Percentiles rank a stretch among this genome's conserved stretches.
These are phyloP conservation scores for Drosophila jambulina DNA, from an alignment of 1,140 invertebrate genomes.

Conservation along the genomic window DNA sequence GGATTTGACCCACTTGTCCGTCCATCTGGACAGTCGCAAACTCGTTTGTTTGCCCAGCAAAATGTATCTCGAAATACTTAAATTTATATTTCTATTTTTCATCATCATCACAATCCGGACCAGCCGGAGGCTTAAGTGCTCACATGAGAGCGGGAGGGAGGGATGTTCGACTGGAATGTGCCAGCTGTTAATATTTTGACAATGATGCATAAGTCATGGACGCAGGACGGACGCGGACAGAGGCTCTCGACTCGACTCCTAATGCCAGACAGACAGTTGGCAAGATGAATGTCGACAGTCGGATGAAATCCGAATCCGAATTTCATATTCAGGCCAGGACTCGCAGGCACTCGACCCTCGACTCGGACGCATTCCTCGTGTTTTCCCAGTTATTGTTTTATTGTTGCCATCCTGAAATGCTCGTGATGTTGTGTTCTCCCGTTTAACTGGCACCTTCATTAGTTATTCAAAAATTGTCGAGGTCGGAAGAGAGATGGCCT, in stretches of 20 bases:
- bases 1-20: slow-evolving; percentile 71
- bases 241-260: slow-evolving; percentile 39
- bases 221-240: slow-evolving; percentile 37
- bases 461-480: slow-evolving; percentile 81
- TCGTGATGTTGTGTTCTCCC: slow-evolving; percentile 38
- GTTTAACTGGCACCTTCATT: slow-evolving; percentile 78
- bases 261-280: slow-evolving; percentile 76
- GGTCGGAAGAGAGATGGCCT: slow-evolving; percentile 22
- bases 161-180: slow-evolving; percentile 51
- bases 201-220: slow-evolving; percentile 78
- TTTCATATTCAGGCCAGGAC: slow-evolving; percentile 78
- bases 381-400: slow-evolving; percentile 62
- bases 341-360: slow-evolving; percentile 37
- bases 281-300: slow-evolving; percentile 82
- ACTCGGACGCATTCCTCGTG: slow-evolving; percentile 37
- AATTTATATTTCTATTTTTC: slow-evolving; percentile 77
- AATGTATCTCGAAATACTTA: slow-evolving; percentile 72
- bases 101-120: slow-evolving; percentile 57
- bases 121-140: slow-evolving; percentile 61
- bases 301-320: slow-evolving; percentile 74
- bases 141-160: slow-evolving; percentile 36
- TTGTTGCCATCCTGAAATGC: slow-evolving; percentile 38
- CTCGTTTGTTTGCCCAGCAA: slow-evolving; percentile 42
- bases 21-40: slow-evolving; percentile 36
- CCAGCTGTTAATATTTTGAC: slow-evolving; percentile 83